These are phyloP conservation scores for Microvelia longipes DNA, from an alignment of 1,140 invertebrate species.

Conservation along the genomic window DNA sequence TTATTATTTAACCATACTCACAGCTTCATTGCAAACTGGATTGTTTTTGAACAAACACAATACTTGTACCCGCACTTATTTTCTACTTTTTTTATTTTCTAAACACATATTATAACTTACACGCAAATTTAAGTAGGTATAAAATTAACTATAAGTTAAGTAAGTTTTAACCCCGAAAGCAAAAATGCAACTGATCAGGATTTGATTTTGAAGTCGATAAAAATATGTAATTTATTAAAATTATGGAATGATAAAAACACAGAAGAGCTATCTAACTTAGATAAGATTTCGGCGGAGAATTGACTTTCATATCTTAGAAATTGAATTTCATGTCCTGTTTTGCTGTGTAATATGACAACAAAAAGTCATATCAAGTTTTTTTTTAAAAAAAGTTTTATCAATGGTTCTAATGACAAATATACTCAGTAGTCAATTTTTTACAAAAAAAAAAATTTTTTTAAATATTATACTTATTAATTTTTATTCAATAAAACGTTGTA, in stretches of 20 bases:
- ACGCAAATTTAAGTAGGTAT: background rate
- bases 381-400: background rate
- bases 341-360: background rate
- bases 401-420: background rate
- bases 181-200: background rate
- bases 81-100: background rate
- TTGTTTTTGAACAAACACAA: background rate
- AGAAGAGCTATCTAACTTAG: background rate
- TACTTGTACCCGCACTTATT: background rate
- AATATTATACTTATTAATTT: background rate
- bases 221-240: background rate
- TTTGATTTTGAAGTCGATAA: background rate
- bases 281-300: background rate
- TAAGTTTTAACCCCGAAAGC: background rate
- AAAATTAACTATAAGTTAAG: background rate
- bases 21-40: background rate
- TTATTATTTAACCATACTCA: background rate
- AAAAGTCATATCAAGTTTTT: background rate
- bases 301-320: background rate
- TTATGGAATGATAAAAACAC: background rate
- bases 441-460: background rate
- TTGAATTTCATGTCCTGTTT: background rate
- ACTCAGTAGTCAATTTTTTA: background rate
- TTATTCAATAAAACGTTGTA: background rate
- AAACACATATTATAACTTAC: background rate